These are phyloP conservation scores for Azorinus chamasolen DNA, from an alignment of 2,888 invertebrate genomes.

Conservation along the genomic window DNA sequence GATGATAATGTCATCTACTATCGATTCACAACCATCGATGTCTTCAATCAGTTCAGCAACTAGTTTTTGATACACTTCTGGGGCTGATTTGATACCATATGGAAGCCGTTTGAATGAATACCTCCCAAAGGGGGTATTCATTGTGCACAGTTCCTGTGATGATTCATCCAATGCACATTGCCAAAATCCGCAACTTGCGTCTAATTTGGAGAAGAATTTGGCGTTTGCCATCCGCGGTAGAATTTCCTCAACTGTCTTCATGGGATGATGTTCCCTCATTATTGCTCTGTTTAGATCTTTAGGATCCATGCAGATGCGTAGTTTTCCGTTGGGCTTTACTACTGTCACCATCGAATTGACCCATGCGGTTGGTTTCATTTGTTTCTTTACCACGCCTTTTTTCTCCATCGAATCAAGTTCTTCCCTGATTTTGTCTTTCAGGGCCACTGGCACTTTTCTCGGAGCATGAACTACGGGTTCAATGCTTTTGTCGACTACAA, in stretches of 20 bases:
- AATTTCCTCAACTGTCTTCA: conserved; percentile 62
- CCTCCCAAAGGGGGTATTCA: conserved; percentile 48
- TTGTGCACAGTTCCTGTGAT: conserved; percentile 46
- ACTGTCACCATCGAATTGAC: conserved; percentile 57
- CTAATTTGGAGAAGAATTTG: conserved; percentile 51
- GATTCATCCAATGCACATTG: conserved; percentile 42
- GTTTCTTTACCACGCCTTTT: conserved; percentile 50
- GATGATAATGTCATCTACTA: conserved; percentile 47
- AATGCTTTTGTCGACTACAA: conserved; percentile 23
- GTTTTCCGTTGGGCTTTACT: conserved; percentile 46
- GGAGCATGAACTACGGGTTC: conserved; percentile 38
- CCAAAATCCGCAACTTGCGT: conserved; percentile 54
- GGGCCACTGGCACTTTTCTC: conserved; percentile 37
- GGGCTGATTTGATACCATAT: conserved; percentile 45
- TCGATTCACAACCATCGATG: conserved; percentile 38
- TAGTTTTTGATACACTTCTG: conserved; percentile 35
- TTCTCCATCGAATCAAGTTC: conserved; percentile 50
- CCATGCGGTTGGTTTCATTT: conserved; percentile 41
- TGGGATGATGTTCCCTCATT: conserved; percentile 55
- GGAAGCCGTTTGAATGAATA: conserved; percentile 44
- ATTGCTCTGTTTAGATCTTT: conserved; percentile 56
- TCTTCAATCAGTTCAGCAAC: conserved; percentile 37
- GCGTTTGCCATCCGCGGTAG: conserved; percentile 43
- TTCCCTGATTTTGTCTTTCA: conserved; percentile 42
- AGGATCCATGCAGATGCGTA: conserved; percentile 59